Evolutionary conservation across 2,888 invertebrate genomes (phyloP).

Genomic region (Molanna angustata): DNA sequence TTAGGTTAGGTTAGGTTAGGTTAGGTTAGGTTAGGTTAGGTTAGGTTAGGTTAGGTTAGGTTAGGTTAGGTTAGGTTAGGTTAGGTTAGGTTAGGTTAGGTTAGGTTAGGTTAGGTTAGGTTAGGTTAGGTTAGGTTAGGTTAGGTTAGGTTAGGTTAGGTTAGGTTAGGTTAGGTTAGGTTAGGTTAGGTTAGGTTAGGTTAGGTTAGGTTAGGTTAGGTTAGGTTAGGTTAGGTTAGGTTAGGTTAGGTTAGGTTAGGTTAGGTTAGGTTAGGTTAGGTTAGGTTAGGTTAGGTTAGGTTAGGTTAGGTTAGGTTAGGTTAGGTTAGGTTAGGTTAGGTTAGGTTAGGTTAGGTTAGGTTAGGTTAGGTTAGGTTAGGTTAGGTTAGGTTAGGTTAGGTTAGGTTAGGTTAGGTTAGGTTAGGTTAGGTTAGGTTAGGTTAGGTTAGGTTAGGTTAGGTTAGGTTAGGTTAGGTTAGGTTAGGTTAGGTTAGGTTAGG

Average conservation of each 20-base stretch:
- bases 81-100: constrained; percentile 31
- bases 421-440: constrained; percentile 24
- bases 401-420: constrained; percentile 14
- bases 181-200: constrained; percentile 21
- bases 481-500: constrained; percentile 7
- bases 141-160: constrained; percentile 31
- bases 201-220: constrained; percentile 23
- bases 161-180: constrained; percentile 31
- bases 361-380: constrained; percentile 10
- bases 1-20: constrained; percentile 28
- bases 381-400: constrained; percentile 8
- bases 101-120: constrained; percentile 31
- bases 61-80: constrained; percentile 31
- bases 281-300: constrained; percentile 17
- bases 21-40: constrained; percentile 32
- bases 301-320: constrained; percentile 18
- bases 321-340: constrained; percentile 19
- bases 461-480: constrained; percentile 7
- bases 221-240: constrained; percentile 8
- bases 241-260: constrained; percentile 8
- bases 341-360: constrained; percentile 16
- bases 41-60: constrained; percentile 31
- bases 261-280: constrained; percentile 7
- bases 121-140: constrained; percentile 32
- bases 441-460: constrained; percentile 9